phyloP scores from a whole-genome alignment of 2,797 vertebrate genomes.

The Ctenopoma kingsleyae region DNA sequence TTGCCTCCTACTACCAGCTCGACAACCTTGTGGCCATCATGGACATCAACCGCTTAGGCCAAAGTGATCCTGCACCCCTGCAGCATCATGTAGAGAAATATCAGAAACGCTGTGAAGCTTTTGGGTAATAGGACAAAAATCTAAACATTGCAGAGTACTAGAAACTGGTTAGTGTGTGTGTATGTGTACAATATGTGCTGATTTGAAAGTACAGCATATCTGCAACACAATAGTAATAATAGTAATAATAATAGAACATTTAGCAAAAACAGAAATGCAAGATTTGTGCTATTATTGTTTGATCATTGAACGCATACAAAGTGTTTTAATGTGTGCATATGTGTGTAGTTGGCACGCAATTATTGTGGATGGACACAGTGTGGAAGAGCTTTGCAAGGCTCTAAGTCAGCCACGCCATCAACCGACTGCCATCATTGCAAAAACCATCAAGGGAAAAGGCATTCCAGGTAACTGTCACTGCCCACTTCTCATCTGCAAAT shows the following conservation, averaged over 20 bases:
- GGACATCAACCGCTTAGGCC: conserved; percentile 96
- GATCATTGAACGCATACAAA: neutral
- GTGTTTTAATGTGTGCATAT: conserved; percentile 25
- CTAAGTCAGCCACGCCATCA: conserved; percentile 91
- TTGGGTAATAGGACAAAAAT: conserved; percentile 84
- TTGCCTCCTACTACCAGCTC: conserved; percentile 95
- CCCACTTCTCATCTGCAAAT: conserved; percentile 6
- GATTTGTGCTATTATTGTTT: neutral
- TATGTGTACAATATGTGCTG: neutral
- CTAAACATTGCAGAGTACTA: neutral
- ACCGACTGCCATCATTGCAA: conserved; percentile 92
- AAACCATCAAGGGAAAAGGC: conserved; percentile 93
- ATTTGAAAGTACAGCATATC: neutral
- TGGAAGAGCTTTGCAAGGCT: conserved; percentile 94
- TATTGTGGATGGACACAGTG: conserved; percentile 93
- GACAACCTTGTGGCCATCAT: conserved; percentile 96
- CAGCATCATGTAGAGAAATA: conserved; percentile 95
- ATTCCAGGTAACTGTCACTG: conserved; percentile 86
- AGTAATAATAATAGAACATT: neutral
- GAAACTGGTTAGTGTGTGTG: neutral
- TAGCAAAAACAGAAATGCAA: neutral
- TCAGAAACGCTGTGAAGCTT: conserved; percentile 95
- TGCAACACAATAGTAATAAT: too few relatives aligned
- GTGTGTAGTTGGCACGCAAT: conserved; percentile 89
- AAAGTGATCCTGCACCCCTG: conserved; percentile 93